phyloP scores from a whole-genome alignment of 2,113 vertebrate species.

The Rhinolophus ferrumequinum region DNA sequence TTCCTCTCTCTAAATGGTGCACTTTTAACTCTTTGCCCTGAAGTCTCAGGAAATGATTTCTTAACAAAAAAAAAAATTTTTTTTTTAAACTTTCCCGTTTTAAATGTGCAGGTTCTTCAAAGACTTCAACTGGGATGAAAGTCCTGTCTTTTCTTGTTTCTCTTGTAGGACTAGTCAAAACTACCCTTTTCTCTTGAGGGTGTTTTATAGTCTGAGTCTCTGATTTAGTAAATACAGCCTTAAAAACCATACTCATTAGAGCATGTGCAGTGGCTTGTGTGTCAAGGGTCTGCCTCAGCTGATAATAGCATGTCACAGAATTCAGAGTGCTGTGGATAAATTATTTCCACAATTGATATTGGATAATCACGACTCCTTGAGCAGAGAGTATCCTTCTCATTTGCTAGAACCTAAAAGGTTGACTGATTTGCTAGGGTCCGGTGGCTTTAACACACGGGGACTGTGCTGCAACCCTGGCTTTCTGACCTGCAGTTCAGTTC shows the following conservation, averaged over 20 bases:
- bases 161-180: neutral
- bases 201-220: slow-evolving; percentile 16
- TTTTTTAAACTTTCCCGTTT: neutral
- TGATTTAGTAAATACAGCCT: slow-evolving; percentile 2
- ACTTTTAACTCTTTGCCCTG: slow-evolving; percentile 43
- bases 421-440: neutral
- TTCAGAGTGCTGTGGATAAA: neutral
- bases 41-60: slow-evolving; percentile 52
- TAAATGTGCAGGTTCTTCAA: neutral
- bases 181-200: neutral
- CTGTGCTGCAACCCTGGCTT: neutral
- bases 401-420: neutral
- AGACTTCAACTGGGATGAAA: neutral
- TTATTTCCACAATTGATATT: neutral
- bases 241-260: neutral
- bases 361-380: neutral
- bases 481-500: neutral
- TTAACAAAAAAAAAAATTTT: neutral
- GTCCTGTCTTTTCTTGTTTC: neutral
- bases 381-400: neutral
- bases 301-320: neutral
- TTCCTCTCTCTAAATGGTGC: slow-evolving; percentile 44
- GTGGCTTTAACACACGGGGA: neutral
- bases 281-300: neutral
- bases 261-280: neutral